Conservation (phyloP, 2,888 invertebrate genomes). For the Flabesymbios commensalis region DNA sequence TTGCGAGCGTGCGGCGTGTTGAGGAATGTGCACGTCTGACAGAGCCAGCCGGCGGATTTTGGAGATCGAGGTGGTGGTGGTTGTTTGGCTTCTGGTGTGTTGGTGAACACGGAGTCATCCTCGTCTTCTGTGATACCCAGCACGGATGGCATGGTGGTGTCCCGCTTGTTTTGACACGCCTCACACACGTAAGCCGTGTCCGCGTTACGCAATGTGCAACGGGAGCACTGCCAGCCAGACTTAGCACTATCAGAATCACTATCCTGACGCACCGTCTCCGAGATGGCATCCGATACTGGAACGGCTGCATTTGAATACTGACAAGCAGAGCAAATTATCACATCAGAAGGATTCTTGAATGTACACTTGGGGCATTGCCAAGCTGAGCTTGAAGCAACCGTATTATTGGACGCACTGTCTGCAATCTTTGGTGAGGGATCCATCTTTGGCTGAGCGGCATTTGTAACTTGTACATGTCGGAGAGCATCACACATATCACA, state of each 20-base stretch:
- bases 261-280: neutral
- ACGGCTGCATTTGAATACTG: slow-evolving; percentile 61
- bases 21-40: slow-evolving; percentile 17
- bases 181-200: slow-evolving; percentile 75
- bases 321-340: slow-evolving; percentile 80
- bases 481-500: slow-evolving; percentile 16
- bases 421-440: neutral
- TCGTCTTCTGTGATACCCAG: too few relatives aligned
- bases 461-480: neutral
- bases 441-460: neutral
- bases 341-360: slow-evolving; percentile 74
- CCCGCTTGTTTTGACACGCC: slow-evolving; percentile 72
- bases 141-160: slow-evolving; percentile 12
- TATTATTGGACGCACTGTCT: neutral
- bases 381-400: slow-evolving; percentile 5
- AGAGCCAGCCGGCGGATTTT: slow-evolving; percentile 6
- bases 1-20: slow-evolving; percentile 1
- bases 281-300: neutral
- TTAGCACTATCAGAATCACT: neutral
- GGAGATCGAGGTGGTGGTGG: too few relatives aligned
- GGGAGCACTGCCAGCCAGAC: slow-evolving; percentile 78
- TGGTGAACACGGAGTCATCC: too few relatives aligned
- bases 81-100: too few relatives aligned
- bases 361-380: slow-evolving; percentile 91
- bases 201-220: slow-evolving; percentile 85